phyloP scores from a whole-genome alignment of 2,888 invertebrate genomes.

The Axea sp. region DNA sequence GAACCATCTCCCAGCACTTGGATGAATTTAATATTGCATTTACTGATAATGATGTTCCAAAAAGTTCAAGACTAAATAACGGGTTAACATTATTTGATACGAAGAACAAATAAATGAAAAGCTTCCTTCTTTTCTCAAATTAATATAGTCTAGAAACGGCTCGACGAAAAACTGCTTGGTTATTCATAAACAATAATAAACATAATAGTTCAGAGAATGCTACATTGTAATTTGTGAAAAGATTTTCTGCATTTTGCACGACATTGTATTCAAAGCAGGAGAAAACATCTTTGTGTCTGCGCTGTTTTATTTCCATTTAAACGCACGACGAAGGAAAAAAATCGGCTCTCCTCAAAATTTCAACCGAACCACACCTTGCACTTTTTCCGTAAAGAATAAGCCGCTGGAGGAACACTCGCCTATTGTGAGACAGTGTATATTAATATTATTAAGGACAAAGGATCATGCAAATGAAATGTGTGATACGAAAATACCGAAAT shows the following conservation, averaged over 20 bases:
- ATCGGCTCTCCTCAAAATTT: slow-evolving; percentile 25
- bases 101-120: too few species aligned
- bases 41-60: too few species aligned
- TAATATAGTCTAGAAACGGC: too few species aligned
- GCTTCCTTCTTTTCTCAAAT: too few species aligned
- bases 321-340: slow-evolving; percentile 16
- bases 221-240: slow-evolving; percentile 22
- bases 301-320: slow-evolving; percentile 33
- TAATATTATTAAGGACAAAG: slow-evolving; percentile 57
- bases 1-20: too few species aligned
- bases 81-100: too few species aligned
- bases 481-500: slow-evolving; percentile 52
- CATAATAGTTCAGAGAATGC: too few species aligned
- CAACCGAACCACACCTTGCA: slow-evolving; percentile 31
- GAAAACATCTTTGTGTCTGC: slow-evolving; percentile 25
- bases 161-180: too few species aligned
- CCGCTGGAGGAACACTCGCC: slow-evolving; percentile 18
- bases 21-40: too few species aligned
- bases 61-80: too few species aligned
- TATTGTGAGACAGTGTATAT: slow-evolving; percentile 39
- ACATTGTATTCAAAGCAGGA: slow-evolving; percentile 37
- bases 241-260: not conserved
- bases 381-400: slow-evolving; percentile 26
- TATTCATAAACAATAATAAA: too few species aligned
- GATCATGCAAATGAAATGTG: slow-evolving; percentile 57